Conservation (phyloP, 2,888 invertebrate genomes). For the Eupithecia abbreviata region DNA sequence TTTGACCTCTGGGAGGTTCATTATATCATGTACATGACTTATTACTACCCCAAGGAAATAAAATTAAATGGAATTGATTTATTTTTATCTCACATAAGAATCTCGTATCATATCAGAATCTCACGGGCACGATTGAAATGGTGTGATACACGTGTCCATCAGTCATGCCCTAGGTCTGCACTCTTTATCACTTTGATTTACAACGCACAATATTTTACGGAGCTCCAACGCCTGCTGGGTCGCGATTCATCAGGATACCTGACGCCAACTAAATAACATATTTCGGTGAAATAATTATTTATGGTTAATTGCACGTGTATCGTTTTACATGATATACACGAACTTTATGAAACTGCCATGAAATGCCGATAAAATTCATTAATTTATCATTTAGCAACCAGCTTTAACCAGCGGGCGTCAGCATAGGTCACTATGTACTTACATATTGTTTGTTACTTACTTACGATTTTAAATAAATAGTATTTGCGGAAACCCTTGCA, state of each 20-base stretch:
- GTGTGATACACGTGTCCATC: background rate
- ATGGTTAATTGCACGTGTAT: background rate
- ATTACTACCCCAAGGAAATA: background rate
- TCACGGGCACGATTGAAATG: background rate
- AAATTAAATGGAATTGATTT: background rate
- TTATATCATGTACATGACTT: background rate
- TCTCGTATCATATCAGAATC: background rate
- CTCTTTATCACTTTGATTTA: constrained; percentile 26
- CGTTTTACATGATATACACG: background rate
- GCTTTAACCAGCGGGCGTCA: too few relatives aligned
- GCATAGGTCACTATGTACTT: too few relatives aligned
- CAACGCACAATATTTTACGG: constrained; percentile 19
- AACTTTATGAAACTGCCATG: background rate
- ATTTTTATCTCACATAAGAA: background rate
- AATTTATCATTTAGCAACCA: too few relatives aligned
- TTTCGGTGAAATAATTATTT: background rate
- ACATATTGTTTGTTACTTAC: too few relatives aligned
- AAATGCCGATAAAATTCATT: background rate
- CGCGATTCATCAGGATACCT: constrained; percentile 13
- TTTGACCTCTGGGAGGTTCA: background rate
- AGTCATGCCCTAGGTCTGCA: constrained; percentile 7
- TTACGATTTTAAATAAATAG: too few relatives aligned
- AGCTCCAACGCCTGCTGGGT: constrained; percentile 11
- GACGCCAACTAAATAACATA: constrained; percentile 9
- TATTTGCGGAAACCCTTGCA: too few relatives aligned